phyloP scores from a whole-genome alignment of 2,888 invertebrate genomes.

The Troides oblongomaculatus region DNA sequence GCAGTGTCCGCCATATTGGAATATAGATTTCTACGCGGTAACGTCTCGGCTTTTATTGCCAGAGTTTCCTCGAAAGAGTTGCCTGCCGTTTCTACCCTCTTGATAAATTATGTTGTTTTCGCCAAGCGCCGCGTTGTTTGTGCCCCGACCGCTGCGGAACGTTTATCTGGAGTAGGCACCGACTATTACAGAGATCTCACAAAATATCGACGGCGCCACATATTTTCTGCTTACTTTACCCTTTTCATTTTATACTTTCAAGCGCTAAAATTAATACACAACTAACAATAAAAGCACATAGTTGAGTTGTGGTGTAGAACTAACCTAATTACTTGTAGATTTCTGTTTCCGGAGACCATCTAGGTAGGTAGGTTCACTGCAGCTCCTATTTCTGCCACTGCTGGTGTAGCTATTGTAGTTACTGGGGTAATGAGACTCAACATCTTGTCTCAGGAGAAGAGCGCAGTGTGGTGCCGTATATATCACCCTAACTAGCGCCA shows the following conservation, averaged over 20 bases:
- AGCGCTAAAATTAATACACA: conserved; percentile 2
- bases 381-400: too few relatives aligned
- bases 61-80: conserved; percentile 60
- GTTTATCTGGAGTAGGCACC: conserved; percentile 36
- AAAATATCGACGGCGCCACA: conserved; percentile 32
- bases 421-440: too few relatives aligned
- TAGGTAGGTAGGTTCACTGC: too few relatives aligned
- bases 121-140: conserved; percentile 66
- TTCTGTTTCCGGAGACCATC: too few relatives aligned
- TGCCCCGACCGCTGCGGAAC: conserved; percentile 44
- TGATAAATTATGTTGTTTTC: conserved; percentile 79
- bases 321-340: too few relatives aligned
- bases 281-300: not conserved
- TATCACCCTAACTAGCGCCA: too few relatives aligned
- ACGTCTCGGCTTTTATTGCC: conserved; percentile 66
- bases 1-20: conserved; percentile 65
- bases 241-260: conserved; percentile 18
- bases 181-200: conserved; percentile 30
- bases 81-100: conserved; percentile 64
- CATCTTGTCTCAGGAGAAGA: too few relatives aligned
- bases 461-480: too few relatives aligned
- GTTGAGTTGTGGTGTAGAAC: too few relatives aligned
- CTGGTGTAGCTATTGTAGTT: too few relatives aligned
- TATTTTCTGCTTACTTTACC: conserved; percentile 29
- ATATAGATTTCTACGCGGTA: conserved; percentile 60